A percentile compares a stretch with the other conserved stretches of the same genome.
phyloP scores from a whole-genome alignment of 2,888 invertebrate genomes.

The Macrophya annulata region DNA sequence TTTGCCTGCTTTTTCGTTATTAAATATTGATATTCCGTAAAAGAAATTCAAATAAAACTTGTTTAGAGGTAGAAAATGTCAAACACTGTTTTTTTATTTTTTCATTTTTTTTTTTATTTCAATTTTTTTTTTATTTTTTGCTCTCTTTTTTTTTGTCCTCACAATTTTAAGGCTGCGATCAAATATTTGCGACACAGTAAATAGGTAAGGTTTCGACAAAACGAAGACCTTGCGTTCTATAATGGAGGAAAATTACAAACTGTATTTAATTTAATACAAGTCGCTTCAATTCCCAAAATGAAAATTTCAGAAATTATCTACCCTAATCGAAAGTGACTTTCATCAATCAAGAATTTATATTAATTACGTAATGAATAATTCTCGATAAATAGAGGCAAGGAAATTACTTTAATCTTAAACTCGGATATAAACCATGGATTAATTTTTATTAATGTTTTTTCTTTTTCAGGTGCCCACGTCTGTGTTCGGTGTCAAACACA shows the following conservation, averaged over 20 bases:
- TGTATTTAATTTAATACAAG: background rate
- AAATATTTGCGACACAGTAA: background rate
- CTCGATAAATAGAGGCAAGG: background rate
- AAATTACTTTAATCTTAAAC: background rate
- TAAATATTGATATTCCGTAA: slow-evolving; percentile 33
- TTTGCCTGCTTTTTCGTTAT: slow-evolving; percentile 15
- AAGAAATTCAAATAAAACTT: slow-evolving; percentile 25
- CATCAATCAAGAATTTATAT: background rate
- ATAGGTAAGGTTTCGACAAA: background rate
- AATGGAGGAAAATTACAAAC: background rate
- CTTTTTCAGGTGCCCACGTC: slow-evolving; percentile 85
- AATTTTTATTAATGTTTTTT: slow-evolving; percentile 59
- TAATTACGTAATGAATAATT: background rate
- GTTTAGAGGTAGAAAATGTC: slow-evolving; percentile 11
- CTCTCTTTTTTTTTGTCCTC: background rate
- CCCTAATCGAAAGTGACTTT: background rate
- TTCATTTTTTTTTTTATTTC: background rate
- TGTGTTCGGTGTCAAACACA: slow-evolving; percentile 92
- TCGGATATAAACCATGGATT: background rate
- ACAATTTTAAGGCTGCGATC: background rate
- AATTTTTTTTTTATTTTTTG: background rate
- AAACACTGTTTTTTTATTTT: background rate
- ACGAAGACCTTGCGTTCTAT: background rate
- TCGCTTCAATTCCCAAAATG: background rate
- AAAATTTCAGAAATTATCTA: background rate